Evolutionary conservation across 2,888 invertebrate genomes (phyloP).

Genomic region (Calameuta filiformis): DNA sequence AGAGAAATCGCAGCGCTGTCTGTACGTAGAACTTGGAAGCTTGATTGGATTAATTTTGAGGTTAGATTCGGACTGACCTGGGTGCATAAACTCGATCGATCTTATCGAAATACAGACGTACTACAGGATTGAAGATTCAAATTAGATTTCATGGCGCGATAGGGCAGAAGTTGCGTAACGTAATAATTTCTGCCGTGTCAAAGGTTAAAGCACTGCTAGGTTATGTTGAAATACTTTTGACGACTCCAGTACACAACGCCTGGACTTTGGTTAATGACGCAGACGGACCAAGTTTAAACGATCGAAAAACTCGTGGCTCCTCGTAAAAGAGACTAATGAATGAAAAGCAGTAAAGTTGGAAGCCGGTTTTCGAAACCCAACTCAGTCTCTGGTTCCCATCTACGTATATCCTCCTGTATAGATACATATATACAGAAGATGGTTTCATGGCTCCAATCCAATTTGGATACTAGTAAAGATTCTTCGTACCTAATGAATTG

Average conservation of each 20-base stretch:
- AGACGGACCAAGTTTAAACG: background rate
- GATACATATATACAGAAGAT: background rate
- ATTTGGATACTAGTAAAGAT: background rate
- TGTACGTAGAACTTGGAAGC: background rate
- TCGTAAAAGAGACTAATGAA: slow-evolving; percentile 13
- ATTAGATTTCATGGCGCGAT: background rate
- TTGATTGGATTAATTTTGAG: background rate
- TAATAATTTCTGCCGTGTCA: background rate
- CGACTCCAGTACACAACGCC: background rate
- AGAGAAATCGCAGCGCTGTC: background rate
- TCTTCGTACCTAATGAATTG: background rate
- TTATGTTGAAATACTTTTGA: background rate
- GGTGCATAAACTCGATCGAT: background rate
- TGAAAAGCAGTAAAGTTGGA: slow-evolving; percentile 5
- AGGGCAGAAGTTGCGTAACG: background rate
- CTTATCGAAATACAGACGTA: background rate
- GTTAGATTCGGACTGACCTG: background rate
- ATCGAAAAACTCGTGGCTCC: slow-evolving; percentile 2
- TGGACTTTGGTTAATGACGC: background rate
- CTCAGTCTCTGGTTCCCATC: background rate
- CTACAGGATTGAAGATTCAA: background rate
- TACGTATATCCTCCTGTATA: background rate
- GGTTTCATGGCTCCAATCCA: background rate
- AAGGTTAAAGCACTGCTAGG: background rate
- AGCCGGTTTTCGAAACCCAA: background rate